Conservation (phyloP, 2,888 invertebrate genomes). For the Lapara coniferarum region DNA sequence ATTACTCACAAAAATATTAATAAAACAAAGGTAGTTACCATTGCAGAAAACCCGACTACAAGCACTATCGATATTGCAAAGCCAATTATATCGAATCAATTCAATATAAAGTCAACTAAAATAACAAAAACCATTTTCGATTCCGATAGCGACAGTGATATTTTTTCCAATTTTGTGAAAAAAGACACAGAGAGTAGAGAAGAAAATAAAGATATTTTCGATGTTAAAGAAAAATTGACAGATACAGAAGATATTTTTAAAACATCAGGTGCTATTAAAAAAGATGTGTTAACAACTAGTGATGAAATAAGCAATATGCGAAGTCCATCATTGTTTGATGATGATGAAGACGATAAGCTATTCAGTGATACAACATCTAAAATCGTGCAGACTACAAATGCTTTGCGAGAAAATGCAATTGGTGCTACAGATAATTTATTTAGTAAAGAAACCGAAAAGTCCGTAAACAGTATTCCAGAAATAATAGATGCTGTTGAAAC, state of each 20-base stretch:
- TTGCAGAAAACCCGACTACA: background rate
- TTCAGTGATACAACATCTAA: constrained; percentile 37
- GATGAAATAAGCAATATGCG: constrained; percentile 30
- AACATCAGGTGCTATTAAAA: background rate
- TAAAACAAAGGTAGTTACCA: constrained; percentile 25
- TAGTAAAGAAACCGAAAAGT: background rate
- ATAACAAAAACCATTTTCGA: constrained; percentile 51
- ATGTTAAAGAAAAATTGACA: background rate
- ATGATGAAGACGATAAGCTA: constrained; percentile 52
- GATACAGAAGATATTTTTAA: background rate
- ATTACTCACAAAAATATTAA: background rate
- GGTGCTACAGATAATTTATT: background rate
- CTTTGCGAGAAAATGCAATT: background rate
- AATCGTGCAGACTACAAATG: background rate
- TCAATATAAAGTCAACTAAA: constrained; percentile 14
- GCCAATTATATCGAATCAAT: background rate
- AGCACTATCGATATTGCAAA: background rate
- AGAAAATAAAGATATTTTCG: background rate
- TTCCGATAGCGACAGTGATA: constrained; percentile 57
- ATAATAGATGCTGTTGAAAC: too few species aligned
- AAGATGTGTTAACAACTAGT: background rate
- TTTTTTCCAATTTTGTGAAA: constrained; percentile 42
- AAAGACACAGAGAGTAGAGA: background rate
- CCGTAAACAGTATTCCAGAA: background rate
- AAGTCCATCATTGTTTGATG: constrained; percentile 59